Base-by-base conservation (phyloP, 2,797 vertebrate genomes). In the Arctocebus calabarensis region DNA sequence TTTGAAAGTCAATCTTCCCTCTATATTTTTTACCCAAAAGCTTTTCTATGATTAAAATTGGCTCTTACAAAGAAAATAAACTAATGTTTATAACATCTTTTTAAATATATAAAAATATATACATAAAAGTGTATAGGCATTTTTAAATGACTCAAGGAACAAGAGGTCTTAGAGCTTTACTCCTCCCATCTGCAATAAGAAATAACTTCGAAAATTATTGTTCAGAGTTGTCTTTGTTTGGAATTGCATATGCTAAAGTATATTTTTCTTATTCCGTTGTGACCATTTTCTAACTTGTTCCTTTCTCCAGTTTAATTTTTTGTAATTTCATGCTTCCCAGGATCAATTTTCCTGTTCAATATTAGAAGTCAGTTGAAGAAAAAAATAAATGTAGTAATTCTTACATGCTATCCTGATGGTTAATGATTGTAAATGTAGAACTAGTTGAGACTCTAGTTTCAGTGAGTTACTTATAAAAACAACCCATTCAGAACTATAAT, bases 81-180 rank as follows among this genome's bases (percentile, higher is more conserved):
- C 71, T 96, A 89, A 37, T 79, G 34, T 84, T 96, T 94, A 48
- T 16, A 94, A 52, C 96, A 73, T 27, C 0, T 59, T 27, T 92
- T 34, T 84, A 8, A 19, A 84, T 5, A 97, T 73, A 66, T 81
- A 94, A 96, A 96, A 92, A 77, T 70, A 78, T 6, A 13, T 34
- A n/a, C 20, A 64, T 84, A 10, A 90, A 40, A 48, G 57, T 64
- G 0, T 34, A 12, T 9, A 61, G 14, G 25, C 55, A 82, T 52
- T 75, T 84, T 34, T 19, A 74, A 87, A 64, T 34, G 10, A 45
- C 4, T 23, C 1, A 61, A 75, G 57, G 79, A 83, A 29, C 29
- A 14, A 48, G 55, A 61, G 20, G 9, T 70, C 25, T 37, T 62
- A 3, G 37, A 43, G 6, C 43, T 43, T 43, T 9, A 29, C 7